Conservation (phyloP, 2,113 vertebrate genomes). For the Pyxicephalus adspersus region DNA sequence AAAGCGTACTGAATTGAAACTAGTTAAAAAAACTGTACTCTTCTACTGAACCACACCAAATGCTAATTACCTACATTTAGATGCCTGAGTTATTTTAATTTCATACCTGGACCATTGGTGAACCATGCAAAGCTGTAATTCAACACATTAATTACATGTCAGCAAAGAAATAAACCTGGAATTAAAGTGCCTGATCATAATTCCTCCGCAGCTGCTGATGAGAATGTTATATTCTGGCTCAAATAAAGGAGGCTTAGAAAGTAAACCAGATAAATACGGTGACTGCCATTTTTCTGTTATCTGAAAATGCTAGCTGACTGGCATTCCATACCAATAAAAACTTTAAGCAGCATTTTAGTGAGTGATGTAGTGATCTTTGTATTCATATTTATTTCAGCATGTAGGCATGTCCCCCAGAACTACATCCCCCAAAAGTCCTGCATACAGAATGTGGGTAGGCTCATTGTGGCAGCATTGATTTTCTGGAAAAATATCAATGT, state of each 20-base stretch:
- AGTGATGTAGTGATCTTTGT: too few species aligned
- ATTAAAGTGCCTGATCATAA: conserved; percentile 42
- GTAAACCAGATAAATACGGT: too few species aligned
- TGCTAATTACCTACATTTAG: conserved; percentile 40
- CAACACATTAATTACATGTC: conserved; percentile 45
- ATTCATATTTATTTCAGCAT: too few species aligned
- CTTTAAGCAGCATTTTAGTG: too few species aligned
- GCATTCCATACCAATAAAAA: too few species aligned
- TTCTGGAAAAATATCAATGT: too few species aligned
- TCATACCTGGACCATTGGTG: conserved; percentile 41
- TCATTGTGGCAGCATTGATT: too few species aligned
- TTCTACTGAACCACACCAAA: conserved; percentile 32
- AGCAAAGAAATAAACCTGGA: conserved; percentile 36
- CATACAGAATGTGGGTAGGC: too few species aligned
- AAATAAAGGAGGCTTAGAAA: neutral
- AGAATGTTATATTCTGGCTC: neutral
- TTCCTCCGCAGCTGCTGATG: conserved; percentile 5
- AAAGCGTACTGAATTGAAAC: conserved; percentile 21
- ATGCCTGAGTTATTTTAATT: conserved; percentile 39
- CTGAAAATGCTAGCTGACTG: too few species aligned
- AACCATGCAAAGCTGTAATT: conserved; percentile 50
- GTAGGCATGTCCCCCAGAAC: too few species aligned
- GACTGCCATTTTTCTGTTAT: too few species aligned
- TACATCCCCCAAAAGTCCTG: too few species aligned
- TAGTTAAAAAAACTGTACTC: neutral